Evolutionary conservation across 2,113 vertebrate species (phyloP).

Genomic region (Actinemys pallida): DNA sequence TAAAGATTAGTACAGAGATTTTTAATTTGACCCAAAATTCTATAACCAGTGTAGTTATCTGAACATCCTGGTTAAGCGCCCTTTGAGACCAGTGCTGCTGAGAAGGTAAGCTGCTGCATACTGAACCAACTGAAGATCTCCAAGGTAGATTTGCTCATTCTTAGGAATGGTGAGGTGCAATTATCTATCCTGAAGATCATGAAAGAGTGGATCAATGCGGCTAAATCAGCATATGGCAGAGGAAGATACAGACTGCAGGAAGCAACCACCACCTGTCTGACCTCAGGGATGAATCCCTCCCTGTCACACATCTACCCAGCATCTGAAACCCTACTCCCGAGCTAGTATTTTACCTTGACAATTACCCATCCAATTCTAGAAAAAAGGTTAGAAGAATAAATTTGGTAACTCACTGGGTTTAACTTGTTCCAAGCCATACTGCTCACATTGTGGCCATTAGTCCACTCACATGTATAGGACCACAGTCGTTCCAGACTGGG

Average conservation of each 20-base stretch:
- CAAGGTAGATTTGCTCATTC: neutral
- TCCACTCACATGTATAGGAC: constrained; percentile 87
- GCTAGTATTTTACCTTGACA: neutral
- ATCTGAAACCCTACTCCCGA: neutral
- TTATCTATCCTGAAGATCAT: neutral
- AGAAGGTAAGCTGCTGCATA: neutral
- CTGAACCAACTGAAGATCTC: neutral
- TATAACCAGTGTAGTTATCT: neutral
- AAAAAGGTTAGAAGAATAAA: neutral
- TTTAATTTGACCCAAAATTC: neutral
- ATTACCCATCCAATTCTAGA: neutral
- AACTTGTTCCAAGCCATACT: constrained; percentile 90
- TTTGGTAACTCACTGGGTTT: constrained; percentile 81
- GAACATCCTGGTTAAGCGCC: neutral
- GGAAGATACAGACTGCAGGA: neutral
- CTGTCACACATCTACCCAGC: neutral
- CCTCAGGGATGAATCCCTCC: neutral
- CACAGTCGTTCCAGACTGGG: constrained; percentile 86
- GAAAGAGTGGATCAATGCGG: neutral
- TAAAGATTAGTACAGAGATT: neutral
- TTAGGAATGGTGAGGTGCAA: neutral
- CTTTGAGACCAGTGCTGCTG: neutral
- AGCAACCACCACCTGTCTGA: neutral
- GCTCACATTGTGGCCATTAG: constrained; percentile 81
- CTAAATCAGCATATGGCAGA: neutral